Evolutionary conservation across 2,888 invertebrate genomes (phyloP), one percentile per base, ranked within the genome.

Genomic region (Scaptomyza reducta): DNA sequence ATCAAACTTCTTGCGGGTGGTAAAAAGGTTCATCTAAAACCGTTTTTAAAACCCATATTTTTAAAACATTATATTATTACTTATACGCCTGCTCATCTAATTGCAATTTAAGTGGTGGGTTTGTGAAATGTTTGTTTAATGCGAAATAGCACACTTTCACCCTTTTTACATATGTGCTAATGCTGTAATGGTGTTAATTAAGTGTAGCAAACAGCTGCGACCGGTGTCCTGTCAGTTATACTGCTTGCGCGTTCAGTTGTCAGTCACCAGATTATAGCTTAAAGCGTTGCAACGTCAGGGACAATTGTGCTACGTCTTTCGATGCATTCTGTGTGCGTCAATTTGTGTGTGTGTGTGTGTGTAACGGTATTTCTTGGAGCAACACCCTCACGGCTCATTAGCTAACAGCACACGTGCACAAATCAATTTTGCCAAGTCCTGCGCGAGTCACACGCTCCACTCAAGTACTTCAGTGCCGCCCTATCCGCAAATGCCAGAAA

Each of bases 361-460:
- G 38, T 9, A 3, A 40, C 25, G 9, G 11, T 18, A 27, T 33
- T 51, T 64, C 61, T 27, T 45, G 50, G 58, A 50, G 68, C 62
- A 60, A 49, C 57, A 66, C 58, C 38, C 56, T 38, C 49, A 53
- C 40, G 56, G 46, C 87, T 87, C 85, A 82, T 82, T 82, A 87
- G 77, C 70, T 85, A 81, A 70, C 87, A 58, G 77, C 68, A 77
- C 82, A 82, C 85, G 82, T 82, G 82, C 86, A 79, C 79, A 87
- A 87, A 82, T 82, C 82, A 82, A 82, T 82, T 87, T 87, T 64
- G 70, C 73, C 59, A 66, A 70, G 63, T 58, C 60, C 64, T 42
- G 40, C 31, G 60, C 47, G 44, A 50, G 56, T 65, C 25, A 40
- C 64, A 57, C 66, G 54, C 65, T 35, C 16, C 57, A 44, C 59